Conservation (phyloP, 2,113 vertebrate species). For the Cisticola juncidis region DNA sequence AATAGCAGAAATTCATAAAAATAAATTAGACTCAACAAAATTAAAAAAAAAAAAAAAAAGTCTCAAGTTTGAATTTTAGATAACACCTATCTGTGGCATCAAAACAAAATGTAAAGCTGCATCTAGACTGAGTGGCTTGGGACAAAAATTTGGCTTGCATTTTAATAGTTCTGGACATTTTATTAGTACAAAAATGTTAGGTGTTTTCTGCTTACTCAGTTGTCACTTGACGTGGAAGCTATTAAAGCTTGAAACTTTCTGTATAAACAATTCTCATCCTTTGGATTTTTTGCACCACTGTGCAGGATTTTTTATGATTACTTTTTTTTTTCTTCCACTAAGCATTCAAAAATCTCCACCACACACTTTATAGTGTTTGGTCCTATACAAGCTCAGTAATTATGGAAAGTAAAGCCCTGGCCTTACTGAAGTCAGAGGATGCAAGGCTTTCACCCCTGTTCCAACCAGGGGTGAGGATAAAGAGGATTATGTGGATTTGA, state of each 20-base stretch:
- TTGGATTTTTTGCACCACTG: background rate
- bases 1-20: background rate
- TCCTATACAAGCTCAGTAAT: background rate
- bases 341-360: background rate
- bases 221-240: background rate
- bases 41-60: background rate
- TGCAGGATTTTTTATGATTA: background rate
- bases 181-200: background rate
- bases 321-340: background rate
- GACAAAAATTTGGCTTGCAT: background rate
- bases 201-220: background rate
- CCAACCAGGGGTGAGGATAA: background rate
- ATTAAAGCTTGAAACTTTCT: background rate
- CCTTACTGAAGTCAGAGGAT: background rate
- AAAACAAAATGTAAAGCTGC: background rate
- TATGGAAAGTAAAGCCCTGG: background rate
- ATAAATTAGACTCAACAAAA: background rate
- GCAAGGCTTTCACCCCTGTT: background rate
- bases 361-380: background rate
- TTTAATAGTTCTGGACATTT: background rate
- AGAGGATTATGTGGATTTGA: background rate
- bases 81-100: background rate
- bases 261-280: background rate
- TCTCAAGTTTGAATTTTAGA: background rate
- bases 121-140: background rate